These are phyloP conservation scores for Zaprionus taronus DNA, from an alignment of 1,140 invertebrate species.

Conservation along the genomic window DNA sequence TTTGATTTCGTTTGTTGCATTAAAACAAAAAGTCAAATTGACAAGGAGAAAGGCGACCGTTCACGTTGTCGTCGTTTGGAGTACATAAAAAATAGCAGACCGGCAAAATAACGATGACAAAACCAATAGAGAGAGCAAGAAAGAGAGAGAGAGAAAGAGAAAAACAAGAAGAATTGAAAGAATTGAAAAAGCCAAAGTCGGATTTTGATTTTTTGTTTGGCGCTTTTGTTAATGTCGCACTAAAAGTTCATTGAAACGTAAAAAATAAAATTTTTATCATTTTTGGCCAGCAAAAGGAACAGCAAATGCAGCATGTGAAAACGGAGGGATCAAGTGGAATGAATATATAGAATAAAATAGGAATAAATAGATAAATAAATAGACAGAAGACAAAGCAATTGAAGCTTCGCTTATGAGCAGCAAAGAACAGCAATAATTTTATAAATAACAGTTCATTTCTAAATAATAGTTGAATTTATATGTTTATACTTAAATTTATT, in stretches of 20 bases:
- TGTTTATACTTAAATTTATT: neutral
- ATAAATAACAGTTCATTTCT: no score
- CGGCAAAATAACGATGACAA: slow-evolving; percentile 25
- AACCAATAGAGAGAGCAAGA: slow-evolving; percentile 4
- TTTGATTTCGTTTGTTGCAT: slow-evolving; percentile 71
- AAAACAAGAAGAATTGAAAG: slow-evolving; percentile 2
- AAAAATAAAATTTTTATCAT: slow-evolving; percentile 59
- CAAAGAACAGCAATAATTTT: no score
- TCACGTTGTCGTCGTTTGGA: slow-evolving; percentile 32
- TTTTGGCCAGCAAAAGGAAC: slow-evolving; percentile 32
- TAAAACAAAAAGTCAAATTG: slow-evolving; percentile 69
- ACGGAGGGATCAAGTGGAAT: neutral
- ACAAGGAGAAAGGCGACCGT: slow-evolving; percentile 65
- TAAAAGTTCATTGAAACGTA: slow-evolving; percentile 67
- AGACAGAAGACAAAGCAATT: no score
- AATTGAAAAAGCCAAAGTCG: slow-evolving; percentile 20
- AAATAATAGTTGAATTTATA: no score
- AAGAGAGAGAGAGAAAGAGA: neutral
- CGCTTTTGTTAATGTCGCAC: slow-evolving; percentile 56
- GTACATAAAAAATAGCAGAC: slow-evolving; percentile 38
- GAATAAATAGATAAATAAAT: neutral
- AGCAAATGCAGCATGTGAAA: neutral
- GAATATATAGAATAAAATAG: neutral
- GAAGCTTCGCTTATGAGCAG: no score
- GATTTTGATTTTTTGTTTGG: slow-evolving; percentile 31